Conservation (phyloP, 2,113 vertebrate species). For the Myiozetetes cayanensis region DNA sequence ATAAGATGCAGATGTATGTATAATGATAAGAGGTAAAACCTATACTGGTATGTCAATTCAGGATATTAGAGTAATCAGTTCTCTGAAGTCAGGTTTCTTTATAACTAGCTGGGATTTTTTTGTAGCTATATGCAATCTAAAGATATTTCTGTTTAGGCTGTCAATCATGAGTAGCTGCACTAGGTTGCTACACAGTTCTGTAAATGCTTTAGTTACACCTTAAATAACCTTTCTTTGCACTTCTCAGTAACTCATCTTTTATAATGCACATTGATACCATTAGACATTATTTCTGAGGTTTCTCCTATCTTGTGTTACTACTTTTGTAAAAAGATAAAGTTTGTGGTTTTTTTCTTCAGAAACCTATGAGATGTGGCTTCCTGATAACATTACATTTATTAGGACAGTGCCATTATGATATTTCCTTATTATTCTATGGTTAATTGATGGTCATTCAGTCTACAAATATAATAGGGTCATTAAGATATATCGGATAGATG, state of each 20-base stretch:
- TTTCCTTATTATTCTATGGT: neutral
- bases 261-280: neutral
- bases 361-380: neutral
- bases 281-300: neutral
- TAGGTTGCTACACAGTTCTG: neutral
- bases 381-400: neutral
- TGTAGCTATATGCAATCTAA: neutral
- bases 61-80: neutral
- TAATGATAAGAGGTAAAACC: neutral
- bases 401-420: neutral
- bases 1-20: neutral
- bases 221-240: neutral
- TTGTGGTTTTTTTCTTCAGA: neutral
- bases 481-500: neutral
- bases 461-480: neutral
- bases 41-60: neutral
- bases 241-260: neutral
- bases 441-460: neutral
- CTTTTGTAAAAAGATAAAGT: neutral
- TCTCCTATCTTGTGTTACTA: neutral
- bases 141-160: neutral
- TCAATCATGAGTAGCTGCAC: neutral
- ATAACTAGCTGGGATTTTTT: fast-evolving
- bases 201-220: neutral
- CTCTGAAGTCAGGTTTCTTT: neutral